These are phyloP conservation scores for Ceyx melanurus DNA, from an alignment of 2,113 vertebrate genomes.

Conservation along the genomic window DNA sequence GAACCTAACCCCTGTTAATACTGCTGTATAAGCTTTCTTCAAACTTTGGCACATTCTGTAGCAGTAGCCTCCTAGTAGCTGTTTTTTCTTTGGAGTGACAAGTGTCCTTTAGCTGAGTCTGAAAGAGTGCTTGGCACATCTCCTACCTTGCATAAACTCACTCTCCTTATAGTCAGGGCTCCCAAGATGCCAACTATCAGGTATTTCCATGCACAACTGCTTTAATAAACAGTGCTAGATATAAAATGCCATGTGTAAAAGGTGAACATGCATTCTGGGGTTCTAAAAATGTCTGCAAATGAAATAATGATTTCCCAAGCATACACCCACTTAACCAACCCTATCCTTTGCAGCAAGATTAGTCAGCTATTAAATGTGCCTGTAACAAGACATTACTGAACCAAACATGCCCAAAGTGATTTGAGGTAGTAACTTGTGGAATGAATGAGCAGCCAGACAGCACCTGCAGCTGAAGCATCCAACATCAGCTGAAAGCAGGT, in stretches of 20 bases:
- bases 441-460: background rate
- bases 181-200: background rate
- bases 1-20: background rate
- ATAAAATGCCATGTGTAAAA: background rate
- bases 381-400: background rate
- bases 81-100: background rate
- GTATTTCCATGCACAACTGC: background rate
- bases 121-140: background rate
- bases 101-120: background rate
- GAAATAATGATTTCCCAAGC: background rate
- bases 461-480: background rate
- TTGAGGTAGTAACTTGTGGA: background rate
- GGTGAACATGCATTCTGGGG: background rate
- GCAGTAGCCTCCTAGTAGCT: background rate
- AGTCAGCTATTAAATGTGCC: background rate
- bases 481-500: background rate
- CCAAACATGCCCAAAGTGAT: constrained; percentile 8
- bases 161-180: background rate
- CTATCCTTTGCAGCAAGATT: background rate
- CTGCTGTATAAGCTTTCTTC: background rate
- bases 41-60: background rate
- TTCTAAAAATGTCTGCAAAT: background rate
- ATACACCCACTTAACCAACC: background rate
- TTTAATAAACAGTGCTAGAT: background rate
- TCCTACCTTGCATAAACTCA: background rate